Evolutionary conservation across 2,797 vertebrate genomes (phyloP).

Genomic region (Centroberyx gerrardi): DNA sequence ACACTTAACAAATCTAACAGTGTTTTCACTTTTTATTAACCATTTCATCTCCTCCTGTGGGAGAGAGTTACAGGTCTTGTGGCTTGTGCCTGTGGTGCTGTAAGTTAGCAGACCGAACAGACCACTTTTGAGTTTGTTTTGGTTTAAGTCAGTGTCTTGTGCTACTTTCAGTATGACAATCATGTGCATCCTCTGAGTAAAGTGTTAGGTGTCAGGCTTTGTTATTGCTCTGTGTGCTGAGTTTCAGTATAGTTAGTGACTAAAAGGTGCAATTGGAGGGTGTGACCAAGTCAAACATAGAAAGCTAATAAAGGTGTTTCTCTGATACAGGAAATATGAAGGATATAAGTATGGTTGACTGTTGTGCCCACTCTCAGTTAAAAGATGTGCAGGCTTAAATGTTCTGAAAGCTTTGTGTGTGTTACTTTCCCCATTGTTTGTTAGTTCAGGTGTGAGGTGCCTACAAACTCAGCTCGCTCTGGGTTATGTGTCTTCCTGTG

Average conservation of each 20-base stretch:
- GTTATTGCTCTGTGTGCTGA: not conserved
- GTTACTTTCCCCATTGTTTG: not conserved
- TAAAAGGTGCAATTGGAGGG: conserved; percentile 32
- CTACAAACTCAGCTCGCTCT: not conserved
- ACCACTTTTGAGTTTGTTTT: not conserved
- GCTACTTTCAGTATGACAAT: no score
- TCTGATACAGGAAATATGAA: conserved; percentile 31
- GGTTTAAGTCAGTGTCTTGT: not conserved
- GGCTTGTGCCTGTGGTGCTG: not conserved
- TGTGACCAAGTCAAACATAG: conserved; percentile 53
- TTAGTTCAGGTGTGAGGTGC: conserved; percentile 19
- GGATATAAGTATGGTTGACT: not conserved
- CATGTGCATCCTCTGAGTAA: not conserved
- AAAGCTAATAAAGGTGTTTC: conserved; percentile 59
- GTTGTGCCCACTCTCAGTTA: not conserved
- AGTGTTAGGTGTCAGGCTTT: not conserved
- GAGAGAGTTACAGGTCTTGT: not conserved
- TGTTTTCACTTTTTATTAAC: no score
- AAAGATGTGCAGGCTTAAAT: not conserved
- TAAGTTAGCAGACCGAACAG: not conserved
- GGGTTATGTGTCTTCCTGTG: not conserved
- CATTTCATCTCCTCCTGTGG: conserved; percentile 10
- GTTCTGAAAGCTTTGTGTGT: not conserved
- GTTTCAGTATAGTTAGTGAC: not conserved
- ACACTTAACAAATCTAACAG: not conserved